Evolutionary conservation across 2,113 vertebrate genomes (phyloP), one percentile per base, ranked within the genome.

Genomic region (Recurvirostra avosetta): DNA sequence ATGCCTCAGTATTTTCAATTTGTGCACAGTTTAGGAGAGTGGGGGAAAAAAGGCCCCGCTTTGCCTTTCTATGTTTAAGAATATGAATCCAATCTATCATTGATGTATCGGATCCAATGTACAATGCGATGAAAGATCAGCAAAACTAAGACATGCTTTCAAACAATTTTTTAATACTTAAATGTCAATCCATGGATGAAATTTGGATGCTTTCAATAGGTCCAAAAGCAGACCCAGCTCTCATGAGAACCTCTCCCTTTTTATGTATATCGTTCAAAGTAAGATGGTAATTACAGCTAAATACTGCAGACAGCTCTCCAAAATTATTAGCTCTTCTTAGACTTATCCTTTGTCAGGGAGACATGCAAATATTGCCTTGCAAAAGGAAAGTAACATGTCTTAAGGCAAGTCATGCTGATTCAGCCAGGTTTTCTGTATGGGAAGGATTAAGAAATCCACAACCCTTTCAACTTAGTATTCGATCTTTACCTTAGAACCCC

Each of bases 291-390:
- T 95, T 94, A 85, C n/a, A 90, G 63, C 66, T 91, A 90, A 92
- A 88, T 22, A 71, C 67, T 91, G 41, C 74, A 97, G 85, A 91
- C 74, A 77, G 67, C 25, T 94, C 63, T 91, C 47, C n/a, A 66
- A 87, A 84, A 73, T 76, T 86, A 92, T 70, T 91, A 94, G 73
- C 38, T 95, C 87, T 73, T 89, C 83, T 95, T 85, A 85, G 63
- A 76, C 86, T 61, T 49, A 62, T 25, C 26, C 66, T 95, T 89
- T 92, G 77, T 95, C 84, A 97, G 74, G 45, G 71, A 89, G 77
- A 94, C 94, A 97, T 95, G 96, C 96, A 96, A 94, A 96, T 96
- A 90, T 1, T 73, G 59, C 38, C 67, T 94, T 88, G 71, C 87
- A 96, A 79, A 83, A 94, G 88, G 52, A 76, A 96, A 94, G 82